Base-by-base conservation (phyloP, 1,140 invertebrate species). In the Zophobas atratus region DNA sequence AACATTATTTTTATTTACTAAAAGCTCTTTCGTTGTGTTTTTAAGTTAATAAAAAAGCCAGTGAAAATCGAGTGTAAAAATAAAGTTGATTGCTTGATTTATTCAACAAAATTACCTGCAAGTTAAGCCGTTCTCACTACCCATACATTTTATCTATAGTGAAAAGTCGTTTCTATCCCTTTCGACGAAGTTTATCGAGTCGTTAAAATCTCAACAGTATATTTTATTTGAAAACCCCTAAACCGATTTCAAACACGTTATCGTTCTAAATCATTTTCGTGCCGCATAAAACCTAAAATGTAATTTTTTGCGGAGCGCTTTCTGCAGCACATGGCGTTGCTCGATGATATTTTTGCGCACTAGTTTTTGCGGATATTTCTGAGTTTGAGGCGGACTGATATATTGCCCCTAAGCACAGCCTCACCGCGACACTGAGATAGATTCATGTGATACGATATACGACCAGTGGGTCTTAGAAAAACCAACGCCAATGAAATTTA, bases 381-480 rank as follows among this genome's bases (percentile, higher is more conserved):
- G 81, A 80, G 81, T 82, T 79, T 80, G 75, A 79, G 55, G 57
- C 77, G 67, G 78, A 51, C 77, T 81, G 80, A 82, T 82, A 82
- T 82, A 82, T 82, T 76, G 76, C 79, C 77, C 75, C 78, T 63
- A 41, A 78, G 79, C 76, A 78, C 60, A 60, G 76, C 74, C 81
- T 46, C 72, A 74, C 48, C 75, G 77, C 76, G 78, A 82, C 80
- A 80, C 70, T 75, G 78, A 81, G 81, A 82, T 81, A 80, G 81
- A 81, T 82, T 82, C 81, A 81, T 81, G 80, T 80, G 81, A 80
- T 81, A 81, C 76, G 78, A 82, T 81, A 80, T 82, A 81, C 72
- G 76, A 76, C 67, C 77, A 71, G 34, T 75, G 79, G 72, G 78
- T 72, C 72, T 79, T 77, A 77, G 38, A 78, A 80, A 80, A 80